Conservation (phyloP, 1,140 invertebrate species). For the Chlorops oryzae region DNA sequence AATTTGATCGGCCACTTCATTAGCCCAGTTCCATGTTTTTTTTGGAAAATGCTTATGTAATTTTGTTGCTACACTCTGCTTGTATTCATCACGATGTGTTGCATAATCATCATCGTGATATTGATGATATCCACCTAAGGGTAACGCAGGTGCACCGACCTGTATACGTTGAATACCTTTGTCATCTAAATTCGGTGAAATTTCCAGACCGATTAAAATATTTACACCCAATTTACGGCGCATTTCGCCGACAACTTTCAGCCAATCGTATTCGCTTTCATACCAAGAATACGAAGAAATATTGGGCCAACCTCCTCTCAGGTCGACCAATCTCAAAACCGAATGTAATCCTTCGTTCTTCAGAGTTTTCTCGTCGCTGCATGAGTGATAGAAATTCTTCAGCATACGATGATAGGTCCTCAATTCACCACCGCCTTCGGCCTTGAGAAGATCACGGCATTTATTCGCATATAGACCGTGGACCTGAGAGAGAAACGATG, state of each 20-base stretch:
- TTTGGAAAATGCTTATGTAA: constrained; percentile 25
- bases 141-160: constrained; percentile 26
- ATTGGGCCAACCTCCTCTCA: constrained; percentile 34
- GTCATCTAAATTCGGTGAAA: constrained; percentile 32
- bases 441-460: constrained; percentile 32
- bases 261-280: constrained; percentile 33
- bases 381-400: constrained; percentile 75
- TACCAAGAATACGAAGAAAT: constrained; percentile 33
- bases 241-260: constrained; percentile 24
- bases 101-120: constrained; percentile 19
- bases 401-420: constrained; percentile 46
- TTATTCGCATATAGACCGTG: constrained; percentile 36
- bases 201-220: constrained; percentile 30
- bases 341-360: constrained; percentile 18
- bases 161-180: constrained; percentile 31
- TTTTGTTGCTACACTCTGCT: constrained; percentile 18
- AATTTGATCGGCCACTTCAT: constrained; percentile 25
- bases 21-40: constrained; percentile 19
- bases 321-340: constrained; percentile 26
- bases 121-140: constrained; percentile 20
- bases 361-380: constrained; percentile 55
- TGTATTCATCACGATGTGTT: constrained; percentile 18
- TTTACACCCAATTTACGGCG: constrained; percentile 29
- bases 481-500: constrained; percentile 69
- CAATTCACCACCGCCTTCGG: constrained; percentile 19